Percentiles rank a stretch among this genome's conserved stretches.
Conservation (phyloP, 1,140 invertebrate species). For the Oryzaephilus surinamensis region DNA sequence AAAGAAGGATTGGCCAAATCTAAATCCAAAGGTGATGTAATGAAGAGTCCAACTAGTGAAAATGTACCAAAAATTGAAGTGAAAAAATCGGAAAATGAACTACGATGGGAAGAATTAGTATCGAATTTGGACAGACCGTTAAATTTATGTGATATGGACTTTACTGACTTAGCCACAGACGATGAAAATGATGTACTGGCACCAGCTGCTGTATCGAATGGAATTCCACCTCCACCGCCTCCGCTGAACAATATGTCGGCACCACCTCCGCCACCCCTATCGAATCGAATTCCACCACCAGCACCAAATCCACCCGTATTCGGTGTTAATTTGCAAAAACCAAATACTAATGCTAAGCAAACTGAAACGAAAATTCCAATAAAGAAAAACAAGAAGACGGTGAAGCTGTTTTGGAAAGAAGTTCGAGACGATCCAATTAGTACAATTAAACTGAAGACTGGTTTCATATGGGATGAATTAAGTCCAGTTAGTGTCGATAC, state of each 20-base stretch:
- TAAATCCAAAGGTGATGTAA: slow-evolving; percentile 60
- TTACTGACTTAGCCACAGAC: slow-evolving; percentile 81
- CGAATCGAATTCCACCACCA: slow-evolving; percentile 34
- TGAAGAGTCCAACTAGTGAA: slow-evolving; percentile 56
- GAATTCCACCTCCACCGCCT: slow-evolving; percentile 63
- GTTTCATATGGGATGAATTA: slow-evolving; percentile 93
- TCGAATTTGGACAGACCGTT: slow-evolving; percentile 71
- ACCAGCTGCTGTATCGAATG: slow-evolving; percentile 46
- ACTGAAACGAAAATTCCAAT: slow-evolving; percentile 39
- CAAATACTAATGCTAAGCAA: slow-evolving; percentile 27
- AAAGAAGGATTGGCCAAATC: slow-evolving; percentile 84
- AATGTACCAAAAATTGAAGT: slow-evolving; percentile 50
- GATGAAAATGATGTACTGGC: slow-evolving; percentile 59
- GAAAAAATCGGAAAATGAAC: slow-evolving; percentile 85
- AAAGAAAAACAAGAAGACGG: slow-evolving; percentile 94
- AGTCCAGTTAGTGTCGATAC: slow-evolving; percentile 76
- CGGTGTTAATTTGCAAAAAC: slow-evolving; percentile 36
- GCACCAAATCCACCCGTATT: slow-evolving; percentile 32
- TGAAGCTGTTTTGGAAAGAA: slow-evolving; percentile 99
- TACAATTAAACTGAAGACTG: slow-evolving; percentile 50
- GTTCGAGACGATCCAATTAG: slow-evolving; percentile 74
- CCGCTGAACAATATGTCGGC: slow-evolving; percentile 39
- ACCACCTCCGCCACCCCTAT: slow-evolving; percentile 37
- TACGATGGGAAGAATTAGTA: slow-evolving; percentile 89
- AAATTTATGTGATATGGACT: slow-evolving; percentile 90